phyloP scores from a whole-genome alignment of 2,113 vertebrate species.

The Rattus rattus region DNA sequence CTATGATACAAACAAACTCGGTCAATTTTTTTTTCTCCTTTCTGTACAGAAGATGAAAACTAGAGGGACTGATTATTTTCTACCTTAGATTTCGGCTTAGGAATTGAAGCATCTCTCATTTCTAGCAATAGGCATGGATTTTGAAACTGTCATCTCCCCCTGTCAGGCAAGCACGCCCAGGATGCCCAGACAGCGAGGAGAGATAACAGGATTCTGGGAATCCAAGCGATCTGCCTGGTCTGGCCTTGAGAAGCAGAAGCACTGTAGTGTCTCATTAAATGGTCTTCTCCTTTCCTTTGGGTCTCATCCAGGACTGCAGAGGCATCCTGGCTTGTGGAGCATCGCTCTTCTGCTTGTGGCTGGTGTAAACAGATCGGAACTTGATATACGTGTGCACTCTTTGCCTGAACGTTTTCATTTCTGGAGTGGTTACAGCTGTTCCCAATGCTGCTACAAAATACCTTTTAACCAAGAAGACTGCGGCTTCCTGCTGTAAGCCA shows the following conservation, averaged over 20 bases:
- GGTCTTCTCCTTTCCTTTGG: slow-evolving; percentile 55
- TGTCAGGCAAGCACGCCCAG: slow-evolving; percentile 26
- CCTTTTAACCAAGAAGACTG: slow-evolving; percentile 57
- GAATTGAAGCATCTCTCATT: slow-evolving; percentile 14
- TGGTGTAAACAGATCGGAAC: slow-evolving; percentile 47
- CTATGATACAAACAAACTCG: background rate
- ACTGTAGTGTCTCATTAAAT: slow-evolving; percentile 69
- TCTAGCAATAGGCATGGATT: slow-evolving; percentile 35
- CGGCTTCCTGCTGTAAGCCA: slow-evolving; percentile 45
- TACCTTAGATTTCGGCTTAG: slow-evolving; percentile 30
- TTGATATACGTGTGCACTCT: slow-evolving; percentile 45
- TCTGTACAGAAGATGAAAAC: slow-evolving; percentile 61
- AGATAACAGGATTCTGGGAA: slow-evolving; percentile 54
- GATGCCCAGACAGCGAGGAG: slow-evolving; percentile 24
- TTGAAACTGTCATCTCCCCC: slow-evolving; percentile 59
- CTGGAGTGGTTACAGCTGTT: slow-evolving; percentile 60
- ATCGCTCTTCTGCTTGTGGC: slow-evolving; percentile 1
- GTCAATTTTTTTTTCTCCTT: slow-evolving; percentile 30
- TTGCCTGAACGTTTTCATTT: slow-evolving; percentile 65
- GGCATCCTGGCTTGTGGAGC: background rate
- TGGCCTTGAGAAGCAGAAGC: slow-evolving; percentile 57
- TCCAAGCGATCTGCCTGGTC: slow-evolving; percentile 39
- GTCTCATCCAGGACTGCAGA: slow-evolving; percentile 40
- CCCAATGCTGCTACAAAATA: slow-evolving; percentile 53
- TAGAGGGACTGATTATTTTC: slow-evolving; percentile 56